Evolutionary conservation across 2,797 vertebrate species (phyloP), one percentile per base, ranked within the genome.

Genomic region (Danio choprae): DNA sequence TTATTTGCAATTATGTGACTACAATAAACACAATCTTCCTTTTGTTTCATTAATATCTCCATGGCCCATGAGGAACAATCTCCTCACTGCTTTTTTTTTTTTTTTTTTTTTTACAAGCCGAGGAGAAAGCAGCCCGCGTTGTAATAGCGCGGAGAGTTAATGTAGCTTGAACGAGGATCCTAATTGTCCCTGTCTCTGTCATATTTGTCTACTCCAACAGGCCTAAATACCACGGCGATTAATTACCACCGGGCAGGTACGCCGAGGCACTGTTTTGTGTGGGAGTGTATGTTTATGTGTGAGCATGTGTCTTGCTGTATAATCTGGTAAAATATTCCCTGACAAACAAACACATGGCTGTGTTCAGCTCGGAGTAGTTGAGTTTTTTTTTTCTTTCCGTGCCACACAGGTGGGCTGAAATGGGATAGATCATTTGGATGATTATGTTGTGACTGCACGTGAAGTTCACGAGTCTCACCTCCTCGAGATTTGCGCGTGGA

Each of bases 161-260:
- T 98, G 96, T 97, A 96, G 96, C 97, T 97, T 95, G 96, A 97
- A 98, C 95, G 94, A 94, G 94, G 94, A 94, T 95, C 94, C 94
- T 98, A 97, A 98, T 98, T 97, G 96, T 97, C 94, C 95, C 95
- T 95, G 96, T 96, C 96, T 96, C 95, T 97, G 96, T 98, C 97
- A 98, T 97, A 98, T 98, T 97, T 96, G 96, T 97, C 94, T 96
- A 94, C 95, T 95, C 93, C 93, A 96, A 96, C 95, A 94, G 95
- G 95, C 95, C 95, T 97, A 97, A 99, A 98, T 98, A 97, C 95
- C 96, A 96, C 95, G 94, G 94, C 95, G 90, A 96, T 97, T 97
- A 98, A 98, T 98, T 97, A 97, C 95, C 94, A 95, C 88, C 88
- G 94, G 94, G 94, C 94, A 97, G 96, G 96, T 96, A 96, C 92